phyloP scores from a whole-genome alignment of 2,113 vertebrate genomes.

The Oreochromis tanganicae region DNA sequence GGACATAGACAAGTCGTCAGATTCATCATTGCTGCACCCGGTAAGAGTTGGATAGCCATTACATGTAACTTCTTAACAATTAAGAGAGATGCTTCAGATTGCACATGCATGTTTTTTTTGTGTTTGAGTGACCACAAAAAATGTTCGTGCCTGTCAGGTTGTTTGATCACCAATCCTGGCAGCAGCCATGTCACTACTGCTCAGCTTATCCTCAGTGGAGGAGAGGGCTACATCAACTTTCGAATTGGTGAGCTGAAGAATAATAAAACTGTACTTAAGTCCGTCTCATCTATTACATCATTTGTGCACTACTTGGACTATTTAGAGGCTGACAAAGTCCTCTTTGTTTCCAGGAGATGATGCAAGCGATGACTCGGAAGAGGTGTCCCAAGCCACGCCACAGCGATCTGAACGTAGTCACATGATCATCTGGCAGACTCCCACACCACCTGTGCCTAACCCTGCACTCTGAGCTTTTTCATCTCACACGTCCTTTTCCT shows the following conservation, averaged over 20 bases:
- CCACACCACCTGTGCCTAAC: conserved; percentile 45
- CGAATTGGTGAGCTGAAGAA: conserved; percentile 72
- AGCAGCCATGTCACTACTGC: conserved; percentile 50
- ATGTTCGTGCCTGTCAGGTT: conserved; percentile 51
- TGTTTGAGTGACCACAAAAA: not conserved
- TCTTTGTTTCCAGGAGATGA: conserved; percentile 68
- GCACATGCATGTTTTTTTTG: not conserved
- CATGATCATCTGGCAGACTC: conserved; percentile 76
- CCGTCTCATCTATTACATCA: not conserved
- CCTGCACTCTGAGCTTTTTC: conserved; percentile 54
- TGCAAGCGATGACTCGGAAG: conserved; percentile 48
- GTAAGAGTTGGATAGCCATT: conserved; percentile 20
- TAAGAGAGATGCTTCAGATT: not conserved
- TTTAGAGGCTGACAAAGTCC: not conserved
- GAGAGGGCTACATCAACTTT: conserved; percentile 82
- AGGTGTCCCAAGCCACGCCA: conserved; percentile 50
- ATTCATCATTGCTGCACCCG: conserved; percentile 72
- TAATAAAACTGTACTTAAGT: not conserved
- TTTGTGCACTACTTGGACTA: not conserved
- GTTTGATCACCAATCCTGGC: conserved; percentile 57
- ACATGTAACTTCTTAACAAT: not conserved
- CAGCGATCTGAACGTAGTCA: conserved; percentile 75
- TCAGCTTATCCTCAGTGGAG: conserved; percentile 79
- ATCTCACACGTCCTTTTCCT: not conserved
- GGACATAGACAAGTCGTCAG: conserved; percentile 75